These are phyloP conservation scores for Passer montanus DNA, from an alignment of 2,113 vertebrate species.

Conservation along the genomic window DNA sequence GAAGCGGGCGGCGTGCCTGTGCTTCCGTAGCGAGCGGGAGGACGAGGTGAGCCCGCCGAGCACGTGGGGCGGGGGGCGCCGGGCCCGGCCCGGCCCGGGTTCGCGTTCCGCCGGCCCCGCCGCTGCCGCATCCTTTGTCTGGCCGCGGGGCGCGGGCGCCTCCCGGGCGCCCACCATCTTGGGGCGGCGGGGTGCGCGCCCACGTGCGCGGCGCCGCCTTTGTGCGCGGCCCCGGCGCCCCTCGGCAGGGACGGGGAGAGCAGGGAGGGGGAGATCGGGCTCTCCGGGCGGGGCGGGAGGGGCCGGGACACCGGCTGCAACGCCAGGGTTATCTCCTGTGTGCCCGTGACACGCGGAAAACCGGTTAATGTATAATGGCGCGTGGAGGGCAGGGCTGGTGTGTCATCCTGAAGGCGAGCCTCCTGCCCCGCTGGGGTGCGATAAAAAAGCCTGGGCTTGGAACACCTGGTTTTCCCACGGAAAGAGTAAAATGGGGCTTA, in stretches of 20 bases:
- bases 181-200: background rate
- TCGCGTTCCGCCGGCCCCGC: no score
- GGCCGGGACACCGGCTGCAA: fast-evolving
- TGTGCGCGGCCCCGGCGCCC: constrained; percentile 1
- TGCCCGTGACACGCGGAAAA: background rate
- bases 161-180: constrained; percentile 6
- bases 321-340: background rate
- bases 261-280: fast-evolving
- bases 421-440: no score
- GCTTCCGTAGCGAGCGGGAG: no score
- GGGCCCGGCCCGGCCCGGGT: no score
- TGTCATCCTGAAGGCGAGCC: background rate
- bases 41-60: no score
- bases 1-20: no score
- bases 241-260: background rate
- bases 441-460: fast-evolving
- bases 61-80: no score
- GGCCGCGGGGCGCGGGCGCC: no score
- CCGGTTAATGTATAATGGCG: background rate
- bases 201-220: background rate
- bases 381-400: background rate
- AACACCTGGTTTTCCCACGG: background rate
- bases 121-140: no score
- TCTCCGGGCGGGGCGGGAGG: background rate
- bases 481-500: background rate